phyloP scores from a whole-genome alignment of 2,113 vertebrate species.

The Alaudala cheleensis region DNA sequence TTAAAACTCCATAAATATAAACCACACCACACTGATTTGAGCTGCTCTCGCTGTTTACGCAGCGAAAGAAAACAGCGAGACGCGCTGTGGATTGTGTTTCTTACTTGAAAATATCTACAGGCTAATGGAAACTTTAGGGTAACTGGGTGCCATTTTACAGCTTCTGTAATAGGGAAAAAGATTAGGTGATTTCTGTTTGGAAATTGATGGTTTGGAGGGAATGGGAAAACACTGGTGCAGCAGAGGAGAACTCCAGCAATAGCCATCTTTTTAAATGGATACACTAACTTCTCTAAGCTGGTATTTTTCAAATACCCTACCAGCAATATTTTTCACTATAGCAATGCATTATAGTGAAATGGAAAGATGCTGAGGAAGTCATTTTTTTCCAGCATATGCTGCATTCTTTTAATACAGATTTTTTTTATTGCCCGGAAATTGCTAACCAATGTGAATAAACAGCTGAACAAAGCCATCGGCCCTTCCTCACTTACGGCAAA shows the following conservation, averaged over 20 bases:
- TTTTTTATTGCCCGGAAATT: conserved; percentile 44
- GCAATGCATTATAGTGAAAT: background rate
- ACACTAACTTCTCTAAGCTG: background rate
- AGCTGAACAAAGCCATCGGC: conserved; percentile 18
- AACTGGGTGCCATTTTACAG: conserved; percentile 20
- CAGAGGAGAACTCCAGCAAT: conserved; percentile 17
- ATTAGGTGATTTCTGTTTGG: background rate
- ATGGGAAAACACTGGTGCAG: conserved; percentile 25
- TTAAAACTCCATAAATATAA: background rate
- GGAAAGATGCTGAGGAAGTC: conserved; percentile 32
- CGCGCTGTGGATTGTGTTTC: fast-evolving
- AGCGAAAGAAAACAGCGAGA: background rate
- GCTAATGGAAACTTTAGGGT: background rate
- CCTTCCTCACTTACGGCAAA: background rate
- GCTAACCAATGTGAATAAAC: conserved; percentile 5
- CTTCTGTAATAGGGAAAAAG: background rate
- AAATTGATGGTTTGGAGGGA: conserved; percentile 26
- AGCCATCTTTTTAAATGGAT: conserved; percentile 24
- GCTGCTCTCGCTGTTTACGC: fast-evolving
- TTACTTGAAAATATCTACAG: background rate
- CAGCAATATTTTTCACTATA: conserved; percentile 8
- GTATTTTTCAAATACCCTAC: conserved; percentile 19
- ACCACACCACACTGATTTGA: background rate
- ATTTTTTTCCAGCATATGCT: conserved; percentile 35
- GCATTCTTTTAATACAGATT: conserved; percentile 28